Percentiles rank a stretch among this genome's conserved stretches.
Conservation (phyloP, 2,113 vertebrate genomes). For the Pelecanoides urinatrix region DNA sequence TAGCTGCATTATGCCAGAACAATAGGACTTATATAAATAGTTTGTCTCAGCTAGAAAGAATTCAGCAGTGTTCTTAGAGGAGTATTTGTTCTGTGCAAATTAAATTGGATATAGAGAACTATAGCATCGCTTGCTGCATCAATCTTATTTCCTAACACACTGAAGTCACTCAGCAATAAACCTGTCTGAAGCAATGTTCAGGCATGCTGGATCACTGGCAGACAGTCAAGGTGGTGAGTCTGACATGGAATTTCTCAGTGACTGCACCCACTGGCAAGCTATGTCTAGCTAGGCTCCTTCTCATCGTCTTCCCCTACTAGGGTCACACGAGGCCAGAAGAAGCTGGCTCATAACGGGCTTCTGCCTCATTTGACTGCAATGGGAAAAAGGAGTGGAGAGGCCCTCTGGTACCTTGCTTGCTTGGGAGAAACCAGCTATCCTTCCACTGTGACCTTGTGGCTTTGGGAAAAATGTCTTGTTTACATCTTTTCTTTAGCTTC, state of each 20-base stretch:
- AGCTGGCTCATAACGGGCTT: background rate
- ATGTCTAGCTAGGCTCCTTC: background rate
- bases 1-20: background rate
- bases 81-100: background rate
- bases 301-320: background rate
- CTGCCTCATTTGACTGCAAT: background rate
- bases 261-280: slow-evolving; percentile 35
- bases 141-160: background rate
- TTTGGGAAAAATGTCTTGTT: background rate
- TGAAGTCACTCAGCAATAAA: background rate
- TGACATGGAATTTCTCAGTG: background rate
- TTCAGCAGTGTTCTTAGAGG: background rate
- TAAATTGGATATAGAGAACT: background rate
- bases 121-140: background rate
- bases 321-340: background rate
- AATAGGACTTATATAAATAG: background rate
- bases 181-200: background rate
- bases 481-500: background rate
- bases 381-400: background rate
- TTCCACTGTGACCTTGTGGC: background rate
- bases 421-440: background rate
- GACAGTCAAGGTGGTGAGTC: background rate
- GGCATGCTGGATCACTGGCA: background rate
- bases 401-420: background rate
- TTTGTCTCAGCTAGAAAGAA: slow-evolving; percentile 23